These are phyloP conservation scores for Drosophila acutilabella DNA, from an alignment of 2,888 invertebrate genomes.

Conservation along the genomic window DNA sequence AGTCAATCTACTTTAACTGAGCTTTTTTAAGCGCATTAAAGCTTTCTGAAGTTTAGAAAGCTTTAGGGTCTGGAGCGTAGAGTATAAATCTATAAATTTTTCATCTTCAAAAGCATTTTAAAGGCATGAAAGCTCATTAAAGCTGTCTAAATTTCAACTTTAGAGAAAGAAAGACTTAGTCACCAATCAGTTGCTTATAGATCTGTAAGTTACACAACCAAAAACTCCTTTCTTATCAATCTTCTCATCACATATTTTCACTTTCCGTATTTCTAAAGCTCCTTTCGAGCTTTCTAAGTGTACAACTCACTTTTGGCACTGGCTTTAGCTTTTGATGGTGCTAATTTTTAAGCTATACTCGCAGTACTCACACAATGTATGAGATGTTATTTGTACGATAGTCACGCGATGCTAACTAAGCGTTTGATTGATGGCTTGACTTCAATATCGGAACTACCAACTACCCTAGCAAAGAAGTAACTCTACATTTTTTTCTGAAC, in stretches of 20 bases:
- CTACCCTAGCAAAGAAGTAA: constrained; percentile 5
- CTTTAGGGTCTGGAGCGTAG: no score
- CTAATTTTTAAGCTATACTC: constrained; percentile 41
- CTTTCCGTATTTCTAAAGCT: background rate
- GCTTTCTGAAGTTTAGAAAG: no score
- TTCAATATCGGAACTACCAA: constrained; percentile 32
- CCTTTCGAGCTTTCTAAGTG: constrained; percentile 6
- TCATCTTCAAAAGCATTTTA: no score
- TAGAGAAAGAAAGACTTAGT: no score
- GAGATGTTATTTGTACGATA: constrained; percentile 7
- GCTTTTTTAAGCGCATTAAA: background rate
- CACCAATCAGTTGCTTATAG: no score
- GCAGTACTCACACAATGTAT: background rate
- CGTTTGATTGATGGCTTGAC: constrained; percentile 59
- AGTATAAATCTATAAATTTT: no score
- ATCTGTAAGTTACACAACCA: background rate
- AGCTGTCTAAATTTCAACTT: no score
- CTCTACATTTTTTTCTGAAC: constrained; percentile 33
- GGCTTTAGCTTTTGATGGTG: constrained; percentile 16
- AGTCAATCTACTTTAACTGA: no score
- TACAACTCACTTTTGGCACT: constrained; percentile 8
- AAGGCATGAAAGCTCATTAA: no score
- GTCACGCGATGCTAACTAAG: constrained; percentile 77
- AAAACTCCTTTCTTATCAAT: no score
- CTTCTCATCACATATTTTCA: background rate